A percentile compares a stretch with the other conserved stretches of the same genome.
phyloP scores from a whole-genome alignment of 2,113 vertebrate genomes.

The Microtus richardsoni region DNA sequence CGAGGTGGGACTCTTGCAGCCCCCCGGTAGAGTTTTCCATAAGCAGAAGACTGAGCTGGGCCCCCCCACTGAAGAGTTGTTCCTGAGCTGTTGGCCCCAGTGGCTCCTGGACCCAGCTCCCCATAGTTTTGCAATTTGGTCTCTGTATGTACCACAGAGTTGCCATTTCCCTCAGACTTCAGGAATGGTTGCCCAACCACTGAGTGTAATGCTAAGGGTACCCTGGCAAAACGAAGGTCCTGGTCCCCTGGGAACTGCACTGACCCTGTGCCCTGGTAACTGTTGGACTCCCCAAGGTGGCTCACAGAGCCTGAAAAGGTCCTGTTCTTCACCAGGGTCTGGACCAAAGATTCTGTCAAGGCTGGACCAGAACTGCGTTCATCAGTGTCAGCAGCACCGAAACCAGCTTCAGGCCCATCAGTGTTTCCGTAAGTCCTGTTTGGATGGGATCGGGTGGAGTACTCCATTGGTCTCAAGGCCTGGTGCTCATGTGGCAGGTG shows the following conservation, averaged over 20 bases:
- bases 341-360: constrained; percentile 86
- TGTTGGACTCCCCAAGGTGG: constrained; percentile 89
- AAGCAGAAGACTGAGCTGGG: constrained; percentile 85
- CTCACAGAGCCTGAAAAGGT: constrained; percentile 90
- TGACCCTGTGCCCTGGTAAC: constrained; percentile 89
- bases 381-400: constrained; percentile 84
- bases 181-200: constrained; percentile 84
- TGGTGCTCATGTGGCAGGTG: constrained; percentile 84
- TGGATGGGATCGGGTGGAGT: constrained; percentile 82
- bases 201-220: constrained; percentile 83
- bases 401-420: constrained; percentile 86
- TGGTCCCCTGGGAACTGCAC: constrained; percentile 96
- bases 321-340: constrained; percentile 89
- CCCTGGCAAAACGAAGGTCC: constrained; percentile 95
- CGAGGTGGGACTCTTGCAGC: constrained; percentile 86
- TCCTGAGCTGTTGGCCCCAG: constrained; percentile 82
- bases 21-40: constrained; percentile 86
- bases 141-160: constrained; percentile 85
- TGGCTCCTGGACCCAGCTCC: constrained; percentile 83
- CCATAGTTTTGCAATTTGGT: constrained; percentile 85
- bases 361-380: constrained; percentile 85
- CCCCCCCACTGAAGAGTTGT: constrained; percentile 84
- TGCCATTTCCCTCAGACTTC: constrained; percentile 89
- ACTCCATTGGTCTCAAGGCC: constrained; percentile 78
- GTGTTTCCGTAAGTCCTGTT: constrained; percentile 87